Conservation (phyloP, 1,140 invertebrate genomes). For the Bombus waltoni region DNA sequence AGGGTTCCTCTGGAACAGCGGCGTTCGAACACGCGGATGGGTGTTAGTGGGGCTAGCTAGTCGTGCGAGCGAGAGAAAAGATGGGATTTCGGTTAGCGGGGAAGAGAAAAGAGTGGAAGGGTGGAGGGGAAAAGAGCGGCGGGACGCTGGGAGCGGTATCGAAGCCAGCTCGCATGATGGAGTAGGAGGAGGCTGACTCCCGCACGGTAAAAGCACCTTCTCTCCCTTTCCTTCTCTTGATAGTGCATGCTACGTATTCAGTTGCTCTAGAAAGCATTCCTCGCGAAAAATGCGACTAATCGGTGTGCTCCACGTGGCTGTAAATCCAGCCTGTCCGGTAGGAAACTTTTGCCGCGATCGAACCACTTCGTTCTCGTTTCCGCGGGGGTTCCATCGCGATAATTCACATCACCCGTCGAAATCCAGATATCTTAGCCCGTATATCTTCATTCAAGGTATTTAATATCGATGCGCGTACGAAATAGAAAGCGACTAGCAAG, state of each 20-base stretch:
- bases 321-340: neutral
- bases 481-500: neutral
- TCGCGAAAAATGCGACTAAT: constrained; percentile 13
- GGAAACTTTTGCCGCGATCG: neutral
- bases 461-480: constrained; percentile 2
- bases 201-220: constrained; percentile 17
- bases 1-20: constrained; percentile 51
- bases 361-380: constrained; percentile 15
- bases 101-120: constrained; percentile 17
- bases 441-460: constrained; percentile 10
- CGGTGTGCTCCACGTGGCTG: constrained; percentile 5
- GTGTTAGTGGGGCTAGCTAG: constrained; percentile 49
- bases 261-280: neutral
- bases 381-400: neutral
- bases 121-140: neutral
- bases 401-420: neutral
- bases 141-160: neutral
- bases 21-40: constrained; percentile 49
- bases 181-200: constrained; percentile 20
- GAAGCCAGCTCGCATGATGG: neutral
- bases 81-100: constrained; percentile 42
- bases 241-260: neutral
- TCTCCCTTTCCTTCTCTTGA: neutral
- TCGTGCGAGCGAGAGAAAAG: constrained; percentile 36
- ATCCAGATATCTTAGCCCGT: neutral